phyloP scores from a whole-genome alignment of 2,113 vertebrate species.

The Antechinus stuartii region DNA sequence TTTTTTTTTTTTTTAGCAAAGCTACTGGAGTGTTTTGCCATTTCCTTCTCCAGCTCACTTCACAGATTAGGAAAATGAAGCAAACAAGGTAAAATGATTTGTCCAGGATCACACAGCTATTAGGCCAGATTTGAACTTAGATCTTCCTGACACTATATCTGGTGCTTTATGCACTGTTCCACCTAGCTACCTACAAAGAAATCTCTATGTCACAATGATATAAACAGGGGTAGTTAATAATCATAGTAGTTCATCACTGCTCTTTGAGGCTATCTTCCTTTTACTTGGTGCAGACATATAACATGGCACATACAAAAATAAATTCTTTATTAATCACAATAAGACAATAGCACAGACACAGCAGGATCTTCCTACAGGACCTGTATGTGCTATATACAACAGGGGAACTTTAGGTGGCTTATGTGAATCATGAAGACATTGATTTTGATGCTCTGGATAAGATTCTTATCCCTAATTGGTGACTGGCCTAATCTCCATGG shows the following conservation, averaged over 20 bases:
- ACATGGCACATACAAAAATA: slow-evolving; percentile 60
- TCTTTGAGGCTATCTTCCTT: slow-evolving; percentile 60
- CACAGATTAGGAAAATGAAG: background rate
- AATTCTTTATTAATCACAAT: slow-evolving; percentile 63
- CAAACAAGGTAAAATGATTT: background rate
- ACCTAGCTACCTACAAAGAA: no score
- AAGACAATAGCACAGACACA: background rate
- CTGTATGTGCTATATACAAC: slow-evolving; percentile 24
- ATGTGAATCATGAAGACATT: background rate
- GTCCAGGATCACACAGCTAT: background rate
- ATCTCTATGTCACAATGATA: slow-evolving; percentile 53
- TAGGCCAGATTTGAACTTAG: background rate
- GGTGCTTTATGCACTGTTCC: no score
- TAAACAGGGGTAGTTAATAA: slow-evolving; percentile 71
- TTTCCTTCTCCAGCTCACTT: no score
- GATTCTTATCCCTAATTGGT: background rate
- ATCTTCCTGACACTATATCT: background rate
- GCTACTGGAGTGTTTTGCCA: no score
- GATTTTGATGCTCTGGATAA: slow-evolving; percentile 32
- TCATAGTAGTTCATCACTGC: slow-evolving; percentile 77
- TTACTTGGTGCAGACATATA: slow-evolving; percentile 62
- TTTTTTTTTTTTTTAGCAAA: no score
- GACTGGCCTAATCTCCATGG: slow-evolving; percentile 82
- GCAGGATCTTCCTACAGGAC: slow-evolving; percentile 13
- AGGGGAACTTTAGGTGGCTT: slow-evolving; percentile 52